Evolutionary conservation across 2,113 vertebrate species (phyloP).

Genomic region (Corydoras maculifer): DNA sequence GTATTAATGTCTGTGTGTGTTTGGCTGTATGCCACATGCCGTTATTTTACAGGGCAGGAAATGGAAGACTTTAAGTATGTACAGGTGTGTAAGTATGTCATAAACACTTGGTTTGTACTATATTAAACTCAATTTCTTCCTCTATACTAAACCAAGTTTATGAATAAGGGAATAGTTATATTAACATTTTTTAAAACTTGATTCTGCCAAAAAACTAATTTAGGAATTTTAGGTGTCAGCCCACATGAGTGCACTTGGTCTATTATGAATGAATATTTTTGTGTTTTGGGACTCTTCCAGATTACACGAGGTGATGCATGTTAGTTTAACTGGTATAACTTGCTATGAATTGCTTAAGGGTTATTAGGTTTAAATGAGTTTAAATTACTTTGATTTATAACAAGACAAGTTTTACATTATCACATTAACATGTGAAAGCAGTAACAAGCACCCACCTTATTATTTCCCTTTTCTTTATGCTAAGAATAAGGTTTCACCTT

Average conservation of each 20-base stretch:
- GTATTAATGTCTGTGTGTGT: conserved; percentile 4
- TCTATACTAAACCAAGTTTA: not conserved
- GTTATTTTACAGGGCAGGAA: conserved; percentile 49
- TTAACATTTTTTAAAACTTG: no score
- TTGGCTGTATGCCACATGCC: conserved; percentile 42
- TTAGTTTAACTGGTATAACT: no score
- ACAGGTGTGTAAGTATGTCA: conserved; percentile 52
- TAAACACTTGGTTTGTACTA: conserved; percentile 23
- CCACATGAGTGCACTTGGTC: no score
- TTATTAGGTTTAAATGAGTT: no score
- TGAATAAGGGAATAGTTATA: no score
- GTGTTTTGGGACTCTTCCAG: no score
- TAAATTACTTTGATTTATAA: no score
- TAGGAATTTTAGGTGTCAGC: no score
- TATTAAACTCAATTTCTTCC: conserved; percentile 39
- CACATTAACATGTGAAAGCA: not conserved
- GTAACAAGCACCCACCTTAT: not conserved
- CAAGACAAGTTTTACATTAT: not conserved
- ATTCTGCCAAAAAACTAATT: not conserved
- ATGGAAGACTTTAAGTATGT: conserved; percentile 39
- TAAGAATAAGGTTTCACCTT: not conserved
- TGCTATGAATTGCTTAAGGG: no score
- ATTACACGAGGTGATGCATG: no score
- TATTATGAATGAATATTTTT: no score
- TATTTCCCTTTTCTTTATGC: not conserved